Evolutionary conservation across 2,113 vertebrate genomes (phyloP).

Genomic region (Sisor rabdophorus): DNA sequence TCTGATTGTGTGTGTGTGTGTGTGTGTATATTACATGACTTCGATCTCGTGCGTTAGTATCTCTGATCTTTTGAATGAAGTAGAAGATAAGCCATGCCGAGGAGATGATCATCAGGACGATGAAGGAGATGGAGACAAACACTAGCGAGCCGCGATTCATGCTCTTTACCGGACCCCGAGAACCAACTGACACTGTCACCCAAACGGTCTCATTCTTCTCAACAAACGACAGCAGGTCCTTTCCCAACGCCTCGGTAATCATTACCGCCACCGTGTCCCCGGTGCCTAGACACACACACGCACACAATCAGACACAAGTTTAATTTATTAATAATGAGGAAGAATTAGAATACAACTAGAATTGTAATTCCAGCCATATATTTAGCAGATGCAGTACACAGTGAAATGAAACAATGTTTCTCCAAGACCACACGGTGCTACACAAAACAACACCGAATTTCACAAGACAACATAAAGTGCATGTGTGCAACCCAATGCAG

Average conservation of each 20-base stretch:
- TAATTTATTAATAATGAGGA: too few relatives aligned
- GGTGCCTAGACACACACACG: slow-evolving; percentile 77
- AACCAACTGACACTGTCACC: slow-evolving; percentile 85
- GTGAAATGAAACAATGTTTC: too few relatives aligned
- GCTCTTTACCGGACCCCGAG: slow-evolving; percentile 78
- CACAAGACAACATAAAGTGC: too few relatives aligned
- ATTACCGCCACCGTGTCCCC: slow-evolving; percentile 95
- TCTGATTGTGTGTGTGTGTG: too few relatives aligned
- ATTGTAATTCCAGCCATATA: too few relatives aligned
- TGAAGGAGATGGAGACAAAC: slow-evolving; percentile 97
- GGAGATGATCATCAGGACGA: slow-evolving; percentile 96
- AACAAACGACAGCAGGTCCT: slow-evolving; percentile 87
- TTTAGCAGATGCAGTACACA: too few relatives aligned
- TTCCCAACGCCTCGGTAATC: slow-evolving; percentile 91
- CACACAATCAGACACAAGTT: too few relatives aligned
- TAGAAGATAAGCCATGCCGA: slow-evolving; percentile 98
- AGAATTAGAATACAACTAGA: too few relatives aligned
- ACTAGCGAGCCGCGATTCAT: slow-evolving; percentile 90
- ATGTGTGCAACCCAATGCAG: too few relatives aligned
- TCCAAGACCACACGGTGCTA: too few relatives aligned
- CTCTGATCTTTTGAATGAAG: slow-evolving; percentile 97
- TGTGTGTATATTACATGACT: slow-evolving; percentile 78
- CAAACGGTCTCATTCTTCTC: slow-evolving; percentile 90
- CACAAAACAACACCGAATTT: too few relatives aligned
- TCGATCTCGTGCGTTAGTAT: slow-evolving; percentile 84